phyloP scores from a whole-genome alignment of 2,888 invertebrate species.

The Crocallis elinguaria region DNA sequence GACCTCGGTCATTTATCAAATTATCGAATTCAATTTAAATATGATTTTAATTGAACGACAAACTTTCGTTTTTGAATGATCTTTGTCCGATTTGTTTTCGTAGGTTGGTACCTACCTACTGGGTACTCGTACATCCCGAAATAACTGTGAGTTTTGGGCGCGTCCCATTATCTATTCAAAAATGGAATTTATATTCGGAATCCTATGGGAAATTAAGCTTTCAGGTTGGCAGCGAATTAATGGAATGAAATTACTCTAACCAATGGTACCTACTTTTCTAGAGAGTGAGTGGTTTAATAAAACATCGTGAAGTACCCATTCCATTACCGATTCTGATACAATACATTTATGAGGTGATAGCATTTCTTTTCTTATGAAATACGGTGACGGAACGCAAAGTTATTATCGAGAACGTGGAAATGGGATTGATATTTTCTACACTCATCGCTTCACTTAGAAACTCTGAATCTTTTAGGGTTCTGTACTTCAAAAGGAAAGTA shows the following conservation, averaged over 20 bases:
- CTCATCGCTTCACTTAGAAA: no score
- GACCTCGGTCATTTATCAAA: no score
- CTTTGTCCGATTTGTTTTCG: slow-evolving; percentile 1
- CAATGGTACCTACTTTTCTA: slow-evolving; percentile 38
- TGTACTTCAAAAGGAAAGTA: no score
- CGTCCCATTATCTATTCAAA: slow-evolving; percentile 39
- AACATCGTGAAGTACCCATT: slow-evolving; percentile 42
- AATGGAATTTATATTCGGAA: slow-evolving; percentile 39
- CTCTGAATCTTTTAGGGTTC: no score
- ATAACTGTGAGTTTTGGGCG: slow-evolving; percentile 32
- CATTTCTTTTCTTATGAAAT: slow-evolving; percentile 15
- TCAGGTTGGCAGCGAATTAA: slow-evolving; percentile 39
- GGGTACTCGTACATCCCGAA: neutral
- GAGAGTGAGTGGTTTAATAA: slow-evolving; percentile 44
- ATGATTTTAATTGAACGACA: neutral
- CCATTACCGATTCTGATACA: slow-evolving; percentile 43
- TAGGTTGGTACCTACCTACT: neutral
- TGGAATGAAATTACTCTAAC: slow-evolving; percentile 41
- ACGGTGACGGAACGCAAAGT: slow-evolving; percentile 22
- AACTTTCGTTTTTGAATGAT: neutral
- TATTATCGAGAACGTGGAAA: slow-evolving; percentile 19
- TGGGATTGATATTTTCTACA: slow-evolving; percentile 9
- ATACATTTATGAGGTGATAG: slow-evolving; percentile 39
- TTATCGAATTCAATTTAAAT: no score
- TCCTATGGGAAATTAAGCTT: slow-evolving; percentile 42